Evolutionary conservation across 2,797 vertebrate species (phyloP), one percentile per base, ranked within the genome.

Genomic region (Acanthurus tractus): DNA sequence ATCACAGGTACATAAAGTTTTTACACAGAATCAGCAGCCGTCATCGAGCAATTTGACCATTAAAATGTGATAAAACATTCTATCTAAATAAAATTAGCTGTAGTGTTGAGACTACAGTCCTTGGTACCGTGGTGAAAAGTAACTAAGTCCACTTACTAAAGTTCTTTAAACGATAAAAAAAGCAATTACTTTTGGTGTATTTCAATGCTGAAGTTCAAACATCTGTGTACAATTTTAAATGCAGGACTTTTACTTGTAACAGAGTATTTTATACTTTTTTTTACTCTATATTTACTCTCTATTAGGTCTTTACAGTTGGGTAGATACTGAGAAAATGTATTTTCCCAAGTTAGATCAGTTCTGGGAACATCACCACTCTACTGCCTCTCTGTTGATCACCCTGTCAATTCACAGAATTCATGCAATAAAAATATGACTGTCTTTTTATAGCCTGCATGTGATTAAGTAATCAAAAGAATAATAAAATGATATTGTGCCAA

Each of bases 1-100:
- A 38, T 76, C 48, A 50, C 40, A 50, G 44, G 38, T 50, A 40
- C 22, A 56, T 13, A 3, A 15, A 22, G 68, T 54, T 74, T 54
- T 70, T 67, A 13, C 42, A 38, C 17, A 48, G 13, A 34, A n/a
- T 56, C 14, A 3, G 22, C 23, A 68, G 44, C 23, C 66, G 49
- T 57, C 29, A 63, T 18, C 2, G 4, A 18, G 58, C 6, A 7
- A 10, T 18, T 77, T 53, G 38, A 61, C 22, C 9, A 25, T 42
- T 49, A 22, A 63, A 67, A 55, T 48, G 57, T 66, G 23, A 4
- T 6, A 5, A 72, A 45, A 64, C 12, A 42, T 44, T 8, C 34
- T 52, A 8, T 9, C 49, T 17, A 4, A 40, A 25, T 58, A 34
- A 6, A 2, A 7, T 55, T 42, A 42, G 14, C 8, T 38, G 3